Percentiles rank a stretch among this genome's conserved stretches.
Conservation (phyloP, 2,888 invertebrate genomes). For the Phaonia tiefii region DNA sequence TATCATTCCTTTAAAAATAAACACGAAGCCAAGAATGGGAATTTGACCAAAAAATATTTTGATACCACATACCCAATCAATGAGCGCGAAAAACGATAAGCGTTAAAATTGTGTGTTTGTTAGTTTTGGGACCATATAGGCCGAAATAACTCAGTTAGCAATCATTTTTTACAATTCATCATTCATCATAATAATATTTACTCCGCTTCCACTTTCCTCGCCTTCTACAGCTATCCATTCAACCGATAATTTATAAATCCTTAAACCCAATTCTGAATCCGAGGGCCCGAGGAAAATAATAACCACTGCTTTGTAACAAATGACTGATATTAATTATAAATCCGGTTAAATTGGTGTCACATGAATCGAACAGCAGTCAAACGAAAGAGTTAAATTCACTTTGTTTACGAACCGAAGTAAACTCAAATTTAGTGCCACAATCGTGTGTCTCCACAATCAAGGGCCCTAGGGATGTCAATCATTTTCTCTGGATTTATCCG, state of each 20-base stretch:
- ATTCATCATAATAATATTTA: neutral
- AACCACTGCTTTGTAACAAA: conserved; percentile 4
- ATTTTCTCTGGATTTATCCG: conserved; percentile 39
- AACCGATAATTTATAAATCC: neutral
- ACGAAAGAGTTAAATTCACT: neutral
- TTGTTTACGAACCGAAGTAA: neutral
- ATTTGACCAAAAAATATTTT: no score
- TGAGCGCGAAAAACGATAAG: no score
- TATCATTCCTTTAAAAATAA: no score
- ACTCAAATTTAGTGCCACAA: neutral
- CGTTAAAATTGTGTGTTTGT: no score
- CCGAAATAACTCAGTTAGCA: no score
- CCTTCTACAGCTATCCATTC: neutral
- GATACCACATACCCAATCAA: no score
- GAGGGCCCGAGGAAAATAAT: neutral
- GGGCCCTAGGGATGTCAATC: conserved; percentile 58
- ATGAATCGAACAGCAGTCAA: neutral
- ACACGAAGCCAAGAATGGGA: no score
- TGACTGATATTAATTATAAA: conserved; percentile 6
- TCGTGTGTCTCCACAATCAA: conserved; percentile 20
- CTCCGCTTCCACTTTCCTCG: no score
- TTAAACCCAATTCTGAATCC: conserved; percentile 12
- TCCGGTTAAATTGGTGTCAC: neutral
- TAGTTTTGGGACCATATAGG: no score
- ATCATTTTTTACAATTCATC: neutral